Percentiles rank a stretch among this genome's conserved stretches.
phyloP scores from a whole-genome alignment of 2,797 vertebrate genomes.

The Coreius guichenoti region DNA sequence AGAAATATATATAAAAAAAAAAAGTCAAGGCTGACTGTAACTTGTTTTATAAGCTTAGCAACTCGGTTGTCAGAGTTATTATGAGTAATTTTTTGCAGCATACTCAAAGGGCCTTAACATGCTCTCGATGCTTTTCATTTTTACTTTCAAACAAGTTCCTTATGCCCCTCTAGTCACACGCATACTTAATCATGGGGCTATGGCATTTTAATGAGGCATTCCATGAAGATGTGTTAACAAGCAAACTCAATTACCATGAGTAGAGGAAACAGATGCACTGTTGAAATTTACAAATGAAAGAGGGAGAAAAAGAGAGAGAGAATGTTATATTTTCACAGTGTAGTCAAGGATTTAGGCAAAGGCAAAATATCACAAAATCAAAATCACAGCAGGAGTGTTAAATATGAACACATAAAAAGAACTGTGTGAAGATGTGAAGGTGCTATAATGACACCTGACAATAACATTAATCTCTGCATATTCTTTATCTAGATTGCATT shows the following conservation, averaged over 20 bases:
- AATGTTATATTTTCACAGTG: neutral
- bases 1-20: neutral
- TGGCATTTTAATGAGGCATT: constrained; percentile 63
- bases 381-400: neutral
- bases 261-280: constrained; percentile 27
- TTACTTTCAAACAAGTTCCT: constrained; percentile 60
- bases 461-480: neutral
- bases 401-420: neutral
- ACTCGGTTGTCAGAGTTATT: constrained; percentile 38
- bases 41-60: constrained; percentile 4
- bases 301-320: neutral
- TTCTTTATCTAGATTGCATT: neutral
- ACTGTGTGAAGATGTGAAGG: neutral
- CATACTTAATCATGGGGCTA: constrained; percentile 65
- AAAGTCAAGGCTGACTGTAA: neutral
- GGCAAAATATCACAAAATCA: neutral
- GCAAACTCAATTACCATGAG: constrained; percentile 63
- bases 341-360: neutral
- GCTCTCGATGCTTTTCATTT: constrained; percentile 56
- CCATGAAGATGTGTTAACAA: constrained; percentile 61
- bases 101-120: constrained; percentile 48
- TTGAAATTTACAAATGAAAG: constrained; percentile 30
- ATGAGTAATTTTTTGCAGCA: constrained; percentile 30
- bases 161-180: constrained; percentile 64
- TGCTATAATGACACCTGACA: neutral